Conservation (phyloP, 2,797 vertebrate genomes). For the Sebastiscus tertius region DNA sequence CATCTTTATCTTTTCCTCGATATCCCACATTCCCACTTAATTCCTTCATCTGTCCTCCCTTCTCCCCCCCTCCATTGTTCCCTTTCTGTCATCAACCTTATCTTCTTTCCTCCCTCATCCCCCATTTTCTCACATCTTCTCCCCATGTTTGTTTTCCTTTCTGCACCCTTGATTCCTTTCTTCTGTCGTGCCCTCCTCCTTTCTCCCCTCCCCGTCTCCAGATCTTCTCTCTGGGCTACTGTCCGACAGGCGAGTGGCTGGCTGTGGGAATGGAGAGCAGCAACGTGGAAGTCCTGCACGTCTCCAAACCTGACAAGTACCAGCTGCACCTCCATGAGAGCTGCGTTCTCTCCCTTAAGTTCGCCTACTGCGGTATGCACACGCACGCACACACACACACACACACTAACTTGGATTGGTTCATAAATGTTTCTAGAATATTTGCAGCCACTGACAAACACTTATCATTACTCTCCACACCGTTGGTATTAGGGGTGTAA, state of each 20-base stretch:
- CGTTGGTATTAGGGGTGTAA: background rate
- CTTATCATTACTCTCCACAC: background rate
- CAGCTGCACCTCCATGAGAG: slow-evolving; percentile 86
- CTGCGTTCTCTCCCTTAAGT: slow-evolving; percentile 83
- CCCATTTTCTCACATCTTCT: slow-evolving; percentile 4
- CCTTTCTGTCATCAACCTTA: slow-evolving; percentile 21
- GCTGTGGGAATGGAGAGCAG: slow-evolving; percentile 84
- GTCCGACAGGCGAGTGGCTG: slow-evolving; percentile 77
- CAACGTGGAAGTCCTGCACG: slow-evolving; percentile 81
- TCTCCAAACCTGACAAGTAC: slow-evolving; percentile 84
- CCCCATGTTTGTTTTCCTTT: slow-evolving; percentile 16
- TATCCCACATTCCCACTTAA: background rate
- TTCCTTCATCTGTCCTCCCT: slow-evolving; percentile 7
- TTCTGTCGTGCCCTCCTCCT: background rate
- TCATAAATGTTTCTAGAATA: background rate
- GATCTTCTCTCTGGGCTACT: slow-evolving; percentile 83
- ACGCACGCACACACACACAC: background rate
- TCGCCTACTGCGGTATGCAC: slow-evolving; percentile 77
- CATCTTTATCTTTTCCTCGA: background rate
- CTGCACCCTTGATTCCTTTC: background rate
- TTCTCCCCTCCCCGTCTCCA: slow-evolving; percentile 3
- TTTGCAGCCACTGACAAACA: background rate
- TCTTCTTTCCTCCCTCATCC: slow-evolving; percentile 26
- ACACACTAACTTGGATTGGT: background rate
- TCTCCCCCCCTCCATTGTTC: slow-evolving; percentile 12